Percentiles rank a stretch among this genome's conserved stretches.
Evolutionary conservation across 2,797 vertebrate species (phyloP).

Genomic region (Malurus leucopterus): DNA sequence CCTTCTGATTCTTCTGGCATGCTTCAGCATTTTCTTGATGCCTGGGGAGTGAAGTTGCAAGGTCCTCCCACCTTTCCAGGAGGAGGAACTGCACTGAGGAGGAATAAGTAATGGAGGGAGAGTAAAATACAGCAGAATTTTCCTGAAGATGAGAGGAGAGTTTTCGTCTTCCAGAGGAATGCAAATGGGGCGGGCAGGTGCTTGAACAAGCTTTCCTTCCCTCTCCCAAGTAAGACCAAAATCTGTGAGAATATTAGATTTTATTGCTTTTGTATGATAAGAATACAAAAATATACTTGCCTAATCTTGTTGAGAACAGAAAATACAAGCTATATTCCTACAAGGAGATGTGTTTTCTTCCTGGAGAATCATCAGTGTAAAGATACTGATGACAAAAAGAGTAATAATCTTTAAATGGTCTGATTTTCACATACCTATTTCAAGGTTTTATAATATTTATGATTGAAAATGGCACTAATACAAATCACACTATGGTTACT

Average conservation of each 20-base stretch:
- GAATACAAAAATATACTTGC: neutral
- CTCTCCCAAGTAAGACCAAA: neutral
- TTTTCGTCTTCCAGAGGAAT: neutral
- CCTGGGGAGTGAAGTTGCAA: neutral
- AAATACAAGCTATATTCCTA: neutral
- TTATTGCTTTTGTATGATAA: neutral
- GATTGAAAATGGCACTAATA: neutral
- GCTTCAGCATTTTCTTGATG: neutral
- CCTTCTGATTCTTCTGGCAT: neutral
- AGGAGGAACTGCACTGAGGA: neutral
- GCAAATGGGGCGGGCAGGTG: neutral
- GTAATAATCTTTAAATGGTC: accelerated
- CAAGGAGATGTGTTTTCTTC: neutral
- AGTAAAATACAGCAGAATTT: neutral
- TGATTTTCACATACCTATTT: neutral
- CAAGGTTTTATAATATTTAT: neutral
- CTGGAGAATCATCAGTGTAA: neutral
- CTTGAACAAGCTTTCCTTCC: neutral
- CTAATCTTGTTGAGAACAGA: neutral
- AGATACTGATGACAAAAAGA: neutral
- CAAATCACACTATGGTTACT: accelerated
- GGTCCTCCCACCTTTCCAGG: neutral
- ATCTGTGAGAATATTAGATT: neutral
- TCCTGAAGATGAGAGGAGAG: neutral
- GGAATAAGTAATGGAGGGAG: neutral